Percentiles rank a stretch among this genome's conserved stretches.
Evolutionary conservation across 2,113 vertebrate species (phyloP).

Genomic region (Lepisosteus osseus): DNA sequence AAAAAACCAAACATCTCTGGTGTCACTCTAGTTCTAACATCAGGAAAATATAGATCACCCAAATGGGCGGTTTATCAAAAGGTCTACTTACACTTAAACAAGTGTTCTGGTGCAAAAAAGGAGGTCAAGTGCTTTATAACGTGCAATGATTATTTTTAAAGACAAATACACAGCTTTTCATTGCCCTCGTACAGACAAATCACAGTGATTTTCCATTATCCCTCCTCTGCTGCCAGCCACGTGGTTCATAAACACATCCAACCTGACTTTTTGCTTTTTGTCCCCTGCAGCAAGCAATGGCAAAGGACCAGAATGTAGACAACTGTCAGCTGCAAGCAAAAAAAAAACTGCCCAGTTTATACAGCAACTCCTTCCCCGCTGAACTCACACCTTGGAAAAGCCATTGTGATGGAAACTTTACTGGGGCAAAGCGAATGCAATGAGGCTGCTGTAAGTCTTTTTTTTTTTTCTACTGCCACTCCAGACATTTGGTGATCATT

Average conservation of each 20-base stretch:
- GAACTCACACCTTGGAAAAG: not conserved
- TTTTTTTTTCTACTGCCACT: too few relatives aligned
- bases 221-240: constrained; percentile 6
- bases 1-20: not conserved
- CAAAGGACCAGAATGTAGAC: constrained; percentile 3
- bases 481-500: too few relatives aligned
- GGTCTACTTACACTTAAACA: too few relatives aligned
- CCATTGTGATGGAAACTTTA: not conserved
- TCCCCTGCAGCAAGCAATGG: constrained; percentile 3
- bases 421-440: too few relatives aligned
- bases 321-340: too few relatives aligned
- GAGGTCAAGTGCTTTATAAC: constrained; percentile 39
- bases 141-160: constrained; percentile 26
- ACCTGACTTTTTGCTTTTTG: too few relatives aligned
- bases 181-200: constrained; percentile 6
- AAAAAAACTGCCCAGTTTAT: too few relatives aligned
- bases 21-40: too few relatives aligned
- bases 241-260: too few relatives aligned
- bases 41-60: constrained; percentile 17
- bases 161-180: constrained; percentile 30
- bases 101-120: constrained; percentile 36
- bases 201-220: not conserved
- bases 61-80: constrained; percentile 18
- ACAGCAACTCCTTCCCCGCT: constrained; percentile 6
- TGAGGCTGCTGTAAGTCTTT: too few relatives aligned